These are phyloP conservation scores for Hypena proboscidalis DNA, from an alignment of 2,888 invertebrate species.

Conservation along the genomic window DNA sequence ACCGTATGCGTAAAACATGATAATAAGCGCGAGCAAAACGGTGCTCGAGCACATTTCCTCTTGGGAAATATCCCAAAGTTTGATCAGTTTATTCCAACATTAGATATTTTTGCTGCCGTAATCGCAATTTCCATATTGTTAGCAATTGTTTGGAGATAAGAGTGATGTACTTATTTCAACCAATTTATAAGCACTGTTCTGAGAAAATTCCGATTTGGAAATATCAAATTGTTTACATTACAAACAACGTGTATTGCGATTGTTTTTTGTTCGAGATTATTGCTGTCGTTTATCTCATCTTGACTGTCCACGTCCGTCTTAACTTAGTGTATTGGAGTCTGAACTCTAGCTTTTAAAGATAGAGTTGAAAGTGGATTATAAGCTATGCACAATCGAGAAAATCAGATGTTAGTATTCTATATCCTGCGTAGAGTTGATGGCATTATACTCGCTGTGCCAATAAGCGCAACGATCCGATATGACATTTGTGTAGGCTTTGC, in stretches of 20 bases:
- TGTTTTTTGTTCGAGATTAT: slow-evolving; percentile 26
- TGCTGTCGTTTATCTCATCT: slow-evolving; percentile 21
- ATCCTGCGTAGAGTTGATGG: slow-evolving; percentile 19
- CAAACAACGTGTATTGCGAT: slow-evolving; percentile 1
- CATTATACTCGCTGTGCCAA: slow-evolving; percentile 41
- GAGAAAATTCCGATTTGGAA: slow-evolving; percentile 11
- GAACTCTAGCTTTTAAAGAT: neutral
- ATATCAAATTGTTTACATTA: slow-evolving; percentile 16
- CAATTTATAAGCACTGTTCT: slow-evolving; percentile 16
- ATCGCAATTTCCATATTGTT: slow-evolving; percentile 30
- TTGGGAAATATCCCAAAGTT: slow-evolving; percentile 33
- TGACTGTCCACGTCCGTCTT: slow-evolving; percentile 13
- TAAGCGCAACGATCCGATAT: slow-evolving; percentile 45
- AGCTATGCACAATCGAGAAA: slow-evolving; percentile 17
- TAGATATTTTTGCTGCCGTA: slow-evolving; percentile 21
- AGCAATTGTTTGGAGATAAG: slow-evolving; percentile 25
- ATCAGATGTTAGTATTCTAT: slow-evolving; percentile 29
- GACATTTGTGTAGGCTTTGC: slow-evolving; percentile 45
- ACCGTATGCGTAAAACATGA: slow-evolving; percentile 6
- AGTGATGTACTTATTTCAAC: slow-evolving; percentile 18
- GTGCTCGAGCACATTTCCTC: slow-evolving; percentile 10
- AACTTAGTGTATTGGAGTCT: neutral
- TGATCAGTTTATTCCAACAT: slow-evolving; percentile 13
- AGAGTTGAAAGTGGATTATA: slow-evolving; percentile 11
- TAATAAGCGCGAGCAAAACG: slow-evolving; percentile 13